Percentiles rank a stretch among this genome's conserved stretches.
phyloP scores from a whole-genome alignment of 2,113 vertebrate species.

The Prinia subflava region DNA sequence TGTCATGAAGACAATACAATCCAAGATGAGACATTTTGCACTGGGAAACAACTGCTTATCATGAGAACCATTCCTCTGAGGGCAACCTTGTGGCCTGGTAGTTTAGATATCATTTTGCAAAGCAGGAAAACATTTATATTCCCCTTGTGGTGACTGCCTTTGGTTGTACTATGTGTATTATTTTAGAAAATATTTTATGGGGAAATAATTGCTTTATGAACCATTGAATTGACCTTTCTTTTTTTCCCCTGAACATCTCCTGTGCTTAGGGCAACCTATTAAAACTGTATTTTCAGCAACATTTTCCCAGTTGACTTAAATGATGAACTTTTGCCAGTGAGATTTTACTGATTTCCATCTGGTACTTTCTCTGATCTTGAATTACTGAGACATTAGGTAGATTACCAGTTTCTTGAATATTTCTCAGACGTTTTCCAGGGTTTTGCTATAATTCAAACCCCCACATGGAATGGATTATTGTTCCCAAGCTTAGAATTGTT shows the following conservation, averaged over 20 bases:
- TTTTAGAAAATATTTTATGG: not conserved
- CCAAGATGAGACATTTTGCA: not conserved
- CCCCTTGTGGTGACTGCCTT: not conserved
- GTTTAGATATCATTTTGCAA: not conserved
- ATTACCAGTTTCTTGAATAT: not conserved
- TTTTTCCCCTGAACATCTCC: not conserved
- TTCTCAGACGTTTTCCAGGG: not conserved
- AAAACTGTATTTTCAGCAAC: conserved; percentile 7
- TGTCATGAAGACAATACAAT: not conserved
- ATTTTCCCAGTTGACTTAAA: not conserved
- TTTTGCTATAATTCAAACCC: not conserved
- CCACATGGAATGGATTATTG: not conserved
- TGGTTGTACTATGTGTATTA: not conserved
- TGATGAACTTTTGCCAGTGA: not conserved
- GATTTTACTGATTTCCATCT: conserved; percentile 28
- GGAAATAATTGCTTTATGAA: conserved; percentile 8
- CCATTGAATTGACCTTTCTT: not conserved
- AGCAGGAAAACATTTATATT: not conserved
- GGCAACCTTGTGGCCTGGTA: not conserved
- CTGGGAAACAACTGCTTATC: not conserved
- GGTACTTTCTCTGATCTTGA: conserved; percentile 5
- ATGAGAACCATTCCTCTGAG: not conserved
- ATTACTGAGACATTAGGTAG: not conserved
- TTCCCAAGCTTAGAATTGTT: not conserved
- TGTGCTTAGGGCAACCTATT: not conserved